These are phyloP conservation scores for Typhlichthys subterraneus DNA, from an alignment of 2,797 vertebrate species.

Conservation along the genomic window DNA sequence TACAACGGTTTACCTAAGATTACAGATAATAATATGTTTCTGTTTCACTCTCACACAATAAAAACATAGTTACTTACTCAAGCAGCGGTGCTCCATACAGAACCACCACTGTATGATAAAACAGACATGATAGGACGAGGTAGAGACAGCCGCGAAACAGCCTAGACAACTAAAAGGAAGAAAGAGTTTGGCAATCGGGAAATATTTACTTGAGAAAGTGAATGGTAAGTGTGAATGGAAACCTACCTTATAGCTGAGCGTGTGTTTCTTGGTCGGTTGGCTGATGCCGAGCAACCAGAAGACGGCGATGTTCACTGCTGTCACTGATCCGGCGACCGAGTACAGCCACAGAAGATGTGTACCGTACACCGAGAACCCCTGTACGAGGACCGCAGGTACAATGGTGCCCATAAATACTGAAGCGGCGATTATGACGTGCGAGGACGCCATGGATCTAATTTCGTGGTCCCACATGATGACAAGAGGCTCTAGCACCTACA, in stretches of 20 bases:
- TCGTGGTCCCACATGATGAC: slow-evolving; percentile 87
- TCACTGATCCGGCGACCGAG: slow-evolving; percentile 80
- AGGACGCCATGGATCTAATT: slow-evolving; percentile 82
- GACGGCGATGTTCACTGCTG: slow-evolving; percentile 77
- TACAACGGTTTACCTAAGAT: background rate
- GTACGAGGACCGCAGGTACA: slow-evolving; percentile 76
- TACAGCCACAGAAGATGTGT: slow-evolving; percentile 89
- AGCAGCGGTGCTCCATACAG: slow-evolving; percentile 94
- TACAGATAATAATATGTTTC: background rate
- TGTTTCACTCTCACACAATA: background rate
- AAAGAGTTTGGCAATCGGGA: no score
- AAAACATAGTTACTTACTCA: slow-evolving; percentile 84
- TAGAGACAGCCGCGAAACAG: slow-evolving; percentile 89
- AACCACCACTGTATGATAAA: slow-evolving; percentile 90
- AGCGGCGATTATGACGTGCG: slow-evolving; percentile 82
- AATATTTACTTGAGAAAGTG: no score
- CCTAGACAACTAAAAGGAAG: slow-evolving; percentile 80
- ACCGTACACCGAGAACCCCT: slow-evolving; percentile 85
- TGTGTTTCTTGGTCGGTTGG: slow-evolving; percentile 84
- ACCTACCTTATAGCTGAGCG: slow-evolving; percentile 85
- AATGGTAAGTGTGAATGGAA: no score
- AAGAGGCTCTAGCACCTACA: background rate
- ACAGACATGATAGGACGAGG: slow-evolving; percentile 89
- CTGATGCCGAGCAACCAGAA: slow-evolving; percentile 85
- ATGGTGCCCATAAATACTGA: slow-evolving; percentile 81